phyloP scores from a whole-genome alignment of 1,140 invertebrate genomes.

The Calliopsis andreniformis region DNA sequence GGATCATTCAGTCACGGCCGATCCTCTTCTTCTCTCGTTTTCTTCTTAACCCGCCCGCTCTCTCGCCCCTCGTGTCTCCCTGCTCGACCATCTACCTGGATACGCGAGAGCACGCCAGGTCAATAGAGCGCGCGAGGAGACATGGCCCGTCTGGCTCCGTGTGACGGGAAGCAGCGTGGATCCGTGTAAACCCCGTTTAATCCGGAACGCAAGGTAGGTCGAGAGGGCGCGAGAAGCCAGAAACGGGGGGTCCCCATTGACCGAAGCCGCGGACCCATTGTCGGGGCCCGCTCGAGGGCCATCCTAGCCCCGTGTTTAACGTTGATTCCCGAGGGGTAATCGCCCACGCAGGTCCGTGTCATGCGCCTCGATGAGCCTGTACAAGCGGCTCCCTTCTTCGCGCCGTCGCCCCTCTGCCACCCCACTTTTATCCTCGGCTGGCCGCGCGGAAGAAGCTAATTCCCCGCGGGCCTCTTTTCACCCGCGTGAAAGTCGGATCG shows the following conservation, averaged over 20 bases:
- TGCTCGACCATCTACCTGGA: slow-evolving; percentile 43
- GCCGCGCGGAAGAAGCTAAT: slow-evolving; percentile 49
- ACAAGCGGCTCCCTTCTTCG: slow-evolving; percentile 14
- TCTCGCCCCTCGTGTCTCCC: slow-evolving; percentile 30
- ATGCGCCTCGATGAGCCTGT: slow-evolving; percentile 38
- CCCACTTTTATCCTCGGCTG: slow-evolving; percentile 31
- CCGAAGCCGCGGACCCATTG: slow-evolving; percentile 33
- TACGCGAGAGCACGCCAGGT: not conserved
- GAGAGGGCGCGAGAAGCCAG: slow-evolving; percentile 62
- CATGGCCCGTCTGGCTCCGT: slow-evolving; percentile 16
- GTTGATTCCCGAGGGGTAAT: slow-evolving; percentile 49
- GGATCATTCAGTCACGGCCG: slow-evolving; percentile 70
- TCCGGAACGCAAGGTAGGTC: slow-evolving; percentile 66
- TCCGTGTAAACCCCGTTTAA: slow-evolving; percentile 60
- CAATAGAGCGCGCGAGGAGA: slow-evolving; percentile 23
- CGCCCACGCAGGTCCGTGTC: slow-evolving; percentile 49
- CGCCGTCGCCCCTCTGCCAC: too few relatives aligned
- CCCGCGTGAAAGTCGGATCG: slow-evolving; percentile 10
- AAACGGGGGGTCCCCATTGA: slow-evolving; percentile 27
- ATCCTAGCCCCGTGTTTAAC: slow-evolving; percentile 38
- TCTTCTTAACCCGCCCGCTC: slow-evolving; percentile 20
- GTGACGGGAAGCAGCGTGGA: slow-evolving; percentile 23
- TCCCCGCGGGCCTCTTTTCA: slow-evolving; percentile 18
- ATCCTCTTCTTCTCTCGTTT: slow-evolving; percentile 51
- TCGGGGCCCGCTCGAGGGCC: slow-evolving; percentile 20